phyloP scores from a whole-genome alignment of 2,888 invertebrate genomes.

The Erebia epiphron region DNA sequence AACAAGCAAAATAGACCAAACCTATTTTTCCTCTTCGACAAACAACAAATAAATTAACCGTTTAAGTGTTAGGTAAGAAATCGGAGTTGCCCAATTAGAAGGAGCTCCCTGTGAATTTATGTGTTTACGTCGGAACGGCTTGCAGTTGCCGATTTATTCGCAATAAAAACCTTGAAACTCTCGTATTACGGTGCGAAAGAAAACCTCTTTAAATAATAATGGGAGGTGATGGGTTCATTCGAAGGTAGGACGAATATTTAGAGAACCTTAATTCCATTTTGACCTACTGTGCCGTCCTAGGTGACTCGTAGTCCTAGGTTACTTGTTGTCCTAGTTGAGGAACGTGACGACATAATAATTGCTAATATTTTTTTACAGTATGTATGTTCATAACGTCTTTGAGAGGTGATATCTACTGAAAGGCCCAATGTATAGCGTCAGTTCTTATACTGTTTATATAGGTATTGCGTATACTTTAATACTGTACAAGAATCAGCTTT shows the following conservation, averaged over 20 bases:
- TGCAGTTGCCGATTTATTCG: constrained; percentile 41
- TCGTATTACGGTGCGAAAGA: not conserved
- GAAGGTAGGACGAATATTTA: not conserved
- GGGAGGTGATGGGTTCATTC: not conserved
- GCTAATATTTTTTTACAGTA: no score
- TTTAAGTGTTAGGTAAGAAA: constrained; percentile 50
- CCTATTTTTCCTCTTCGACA: constrained; percentile 17
- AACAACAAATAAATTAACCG: constrained; percentile 49
- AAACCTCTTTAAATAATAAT: not conserved
- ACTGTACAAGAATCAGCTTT: no score
- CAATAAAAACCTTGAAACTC: constrained; percentile 14
- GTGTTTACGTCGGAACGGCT: constrained; percentile 48
- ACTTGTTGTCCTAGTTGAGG: no score
- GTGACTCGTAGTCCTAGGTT: no score
- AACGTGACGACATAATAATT: no score
- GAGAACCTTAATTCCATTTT: not conserved
- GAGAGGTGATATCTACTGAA: no score
- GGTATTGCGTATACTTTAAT: no score
- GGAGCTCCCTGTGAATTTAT: constrained; percentile 47
- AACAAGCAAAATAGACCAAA: constrained; percentile 16
- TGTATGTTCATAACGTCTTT: no score
- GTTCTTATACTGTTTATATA: no score
- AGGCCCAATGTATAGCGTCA: no score
- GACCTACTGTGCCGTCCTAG: no score
- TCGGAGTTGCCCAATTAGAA: constrained; percentile 50